Base-by-base conservation (phyloP, 2,113 vertebrate species). In the Sinocyclocheilus rhinocerous region DNA sequence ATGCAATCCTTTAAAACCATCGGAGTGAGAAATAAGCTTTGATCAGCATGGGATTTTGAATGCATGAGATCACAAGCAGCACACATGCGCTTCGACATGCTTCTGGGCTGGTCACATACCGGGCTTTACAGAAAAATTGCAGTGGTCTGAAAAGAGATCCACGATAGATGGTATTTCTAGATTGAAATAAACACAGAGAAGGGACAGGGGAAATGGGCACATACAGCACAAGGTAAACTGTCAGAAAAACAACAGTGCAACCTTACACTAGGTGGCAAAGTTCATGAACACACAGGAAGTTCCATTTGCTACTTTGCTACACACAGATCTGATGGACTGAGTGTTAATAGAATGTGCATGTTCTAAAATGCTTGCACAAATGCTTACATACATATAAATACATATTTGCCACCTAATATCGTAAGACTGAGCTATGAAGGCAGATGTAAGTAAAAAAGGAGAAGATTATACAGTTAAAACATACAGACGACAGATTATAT, bases 61-160 rank as follows among this genome's bases (percentile, higher is more conserved):
- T 87, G 89, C 87, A 85, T 83, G 67, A 57, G 57, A 80, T 39
- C 50, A 88, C 90, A 87, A 92, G 89, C 89, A 85, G 90, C 90
- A 89, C 86, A 88, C 92, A 93, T 93, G 93, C 92, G 75, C 84
- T 86, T 55, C 63, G 16, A 90, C 93, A 93, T 93, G 93, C 92
- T 93, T 72, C 85, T 81, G 20, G 88, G 86, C 92, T 91, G 91
- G 88, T 94, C 94, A 95, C 95, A 92, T 95, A 95, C 95, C 95
- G 95, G 94, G 93, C 93, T 95, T 94, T 95, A 95, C 79, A 93
- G 94, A 95, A 95, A 93, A 94, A 93, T 90, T 90, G 93, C 90
- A 95, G 94, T 26, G 94, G 95, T 87, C 91, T 92, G 93, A 95
- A 95, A 93, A 95, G 92, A 92, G 92, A 93, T 95, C 95, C 95